Evolutionary conservation across 1,140 invertebrate species (phyloP).

Genomic region (Leptoteleia sp.): DNA sequence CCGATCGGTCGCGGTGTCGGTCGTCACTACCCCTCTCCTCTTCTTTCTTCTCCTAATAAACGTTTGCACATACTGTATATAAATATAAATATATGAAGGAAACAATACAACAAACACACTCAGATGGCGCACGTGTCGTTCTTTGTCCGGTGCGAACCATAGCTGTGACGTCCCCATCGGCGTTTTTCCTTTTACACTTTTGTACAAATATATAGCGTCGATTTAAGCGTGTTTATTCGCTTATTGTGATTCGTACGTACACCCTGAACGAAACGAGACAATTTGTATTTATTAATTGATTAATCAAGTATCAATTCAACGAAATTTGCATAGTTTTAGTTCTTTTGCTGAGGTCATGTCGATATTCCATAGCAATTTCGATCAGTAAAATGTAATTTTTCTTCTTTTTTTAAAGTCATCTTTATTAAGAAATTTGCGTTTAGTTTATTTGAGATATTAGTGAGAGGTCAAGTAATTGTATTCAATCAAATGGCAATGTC

Average conservation of each 20-base stretch:
- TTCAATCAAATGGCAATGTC: too few species aligned
- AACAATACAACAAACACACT: constrained; percentile 15
- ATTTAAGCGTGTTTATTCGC: constrained; percentile 48
- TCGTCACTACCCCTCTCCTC: too few species aligned
- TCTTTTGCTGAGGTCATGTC: constrained; percentile 8
- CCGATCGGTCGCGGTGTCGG: constrained; percentile 32
- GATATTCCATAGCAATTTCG: constrained; percentile 8
- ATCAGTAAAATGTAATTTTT: too few species aligned
- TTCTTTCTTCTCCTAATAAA: constrained; percentile 4
- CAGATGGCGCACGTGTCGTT: constrained; percentile 30
- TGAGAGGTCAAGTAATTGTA: too few species aligned
- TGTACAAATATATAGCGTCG: constrained; percentile 63
- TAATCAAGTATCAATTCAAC: constrained; percentile 1
- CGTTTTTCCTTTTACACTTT: constrained; percentile 68
- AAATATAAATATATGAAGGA: constrained; percentile 17
- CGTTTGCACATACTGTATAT: constrained; percentile 61
- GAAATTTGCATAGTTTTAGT: constrained; percentile 7
- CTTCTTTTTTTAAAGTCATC: not conserved
- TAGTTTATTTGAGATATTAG: too few species aligned
- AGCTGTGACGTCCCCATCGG: constrained; percentile 15
- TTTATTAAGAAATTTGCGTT: too few species aligned
- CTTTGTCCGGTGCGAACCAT: constrained; percentile 23
- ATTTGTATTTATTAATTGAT: constrained; percentile 1
- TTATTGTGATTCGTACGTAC: constrained; percentile 49
- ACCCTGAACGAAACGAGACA: constrained; percentile 9